Percentiles rank a stretch among this genome's conserved stretches.
Evolutionary conservation across 2,113 vertebrate genomes (phyloP).

Genomic region (Rhodinocichla rosea): DNA sequence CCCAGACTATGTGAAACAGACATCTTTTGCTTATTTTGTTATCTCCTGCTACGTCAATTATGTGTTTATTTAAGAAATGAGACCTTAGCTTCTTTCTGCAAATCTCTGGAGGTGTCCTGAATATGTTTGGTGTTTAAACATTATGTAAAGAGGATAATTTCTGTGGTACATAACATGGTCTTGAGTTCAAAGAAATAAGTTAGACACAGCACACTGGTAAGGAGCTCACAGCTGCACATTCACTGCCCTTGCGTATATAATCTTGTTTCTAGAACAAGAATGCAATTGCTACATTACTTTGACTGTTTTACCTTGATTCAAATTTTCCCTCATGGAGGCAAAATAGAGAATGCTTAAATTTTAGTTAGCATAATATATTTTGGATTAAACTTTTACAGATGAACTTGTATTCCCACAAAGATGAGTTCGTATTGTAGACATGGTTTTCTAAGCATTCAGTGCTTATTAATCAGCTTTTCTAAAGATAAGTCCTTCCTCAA

Average conservation of each 20-base stretch:
- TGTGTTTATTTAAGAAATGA: background rate
- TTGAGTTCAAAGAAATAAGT: background rate
- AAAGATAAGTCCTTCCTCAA: background rate
- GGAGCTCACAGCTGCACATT: background rate
- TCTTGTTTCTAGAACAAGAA: background rate
- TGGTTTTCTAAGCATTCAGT: background rate
- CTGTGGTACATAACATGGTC: background rate
- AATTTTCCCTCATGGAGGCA: background rate
- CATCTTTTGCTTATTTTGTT: background rate
- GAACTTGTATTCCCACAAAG: background rate
- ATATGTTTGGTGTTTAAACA: background rate
- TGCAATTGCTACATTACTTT: background rate
- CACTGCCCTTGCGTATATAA: background rate
- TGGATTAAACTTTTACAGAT: background rate
- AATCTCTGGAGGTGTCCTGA: background rate
- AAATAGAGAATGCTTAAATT: background rate
- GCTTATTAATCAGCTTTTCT: background rate
- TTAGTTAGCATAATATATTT: background rate
- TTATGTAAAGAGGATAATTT: background rate
- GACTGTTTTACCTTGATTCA: background rate
- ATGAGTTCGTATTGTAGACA: background rate
- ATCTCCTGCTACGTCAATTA: background rate
- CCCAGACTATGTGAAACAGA: background rate
- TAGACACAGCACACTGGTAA: background rate
- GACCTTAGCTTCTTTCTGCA: background rate